Evolutionary conservation across 2,797 vertebrate genomes (phyloP).

Genomic region (Eurystomus glaucurus): DNA sequence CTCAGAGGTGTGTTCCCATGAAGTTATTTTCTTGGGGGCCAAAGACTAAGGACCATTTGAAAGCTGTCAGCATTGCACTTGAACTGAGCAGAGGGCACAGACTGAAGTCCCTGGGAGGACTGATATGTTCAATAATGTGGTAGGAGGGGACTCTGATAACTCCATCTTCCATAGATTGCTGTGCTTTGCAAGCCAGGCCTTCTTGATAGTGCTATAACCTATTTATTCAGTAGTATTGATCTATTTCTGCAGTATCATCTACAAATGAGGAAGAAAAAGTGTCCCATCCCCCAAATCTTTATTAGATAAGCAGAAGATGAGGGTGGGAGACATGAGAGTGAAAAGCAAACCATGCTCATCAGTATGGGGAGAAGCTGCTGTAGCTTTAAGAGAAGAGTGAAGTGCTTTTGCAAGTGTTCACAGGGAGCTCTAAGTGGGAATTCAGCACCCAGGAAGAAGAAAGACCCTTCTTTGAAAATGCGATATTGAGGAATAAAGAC

Average conservation of each 20-base stretch:
- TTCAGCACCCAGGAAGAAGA: neutral
- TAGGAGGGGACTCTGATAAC: neutral
- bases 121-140: fast-evolving
- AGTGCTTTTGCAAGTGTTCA: neutral
- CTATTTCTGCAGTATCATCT: neutral
- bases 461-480: neutral
- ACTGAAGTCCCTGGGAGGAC: neutral
- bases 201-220: neutral
- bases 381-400: neutral
- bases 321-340: neutral
- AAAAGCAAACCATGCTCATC: neutral
- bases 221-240: neutral
- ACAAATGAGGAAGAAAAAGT: neutral
- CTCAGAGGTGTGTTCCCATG: neutral
- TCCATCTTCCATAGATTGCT: neutral
- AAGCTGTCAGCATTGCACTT: neutral
- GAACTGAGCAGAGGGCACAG: neutral
- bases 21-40: neutral
- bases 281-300: neutral
- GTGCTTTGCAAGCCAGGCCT: neutral
- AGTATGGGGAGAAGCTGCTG: neutral
- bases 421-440: neutral
- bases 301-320: neutral
- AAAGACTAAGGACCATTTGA: neutral
- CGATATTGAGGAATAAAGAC: neutral